A percentile compares a stretch with the other conserved stretches of the same genome.
Conservation (phyloP, 2,888 invertebrate genomes). For the Dynastes hyllus region DNA sequence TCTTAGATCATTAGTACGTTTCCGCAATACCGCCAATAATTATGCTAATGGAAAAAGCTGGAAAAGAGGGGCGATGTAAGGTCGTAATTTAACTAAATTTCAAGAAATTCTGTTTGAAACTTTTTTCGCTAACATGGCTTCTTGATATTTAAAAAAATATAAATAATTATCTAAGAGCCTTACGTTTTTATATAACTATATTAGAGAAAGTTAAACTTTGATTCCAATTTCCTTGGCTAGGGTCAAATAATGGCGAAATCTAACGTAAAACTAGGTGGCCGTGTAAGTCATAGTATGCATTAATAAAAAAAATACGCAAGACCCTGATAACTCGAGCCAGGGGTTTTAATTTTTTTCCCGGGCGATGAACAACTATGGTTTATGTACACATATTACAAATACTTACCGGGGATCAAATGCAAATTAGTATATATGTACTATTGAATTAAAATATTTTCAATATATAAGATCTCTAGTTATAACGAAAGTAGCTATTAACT, state of each 20-base stretch:
- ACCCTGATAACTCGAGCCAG: neutral
- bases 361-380: too few species aligned
- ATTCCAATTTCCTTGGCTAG: neutral
- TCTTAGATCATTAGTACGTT: neutral
- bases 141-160: conserved; percentile 13
- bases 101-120: neutral
- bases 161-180: neutral
- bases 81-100: neutral
- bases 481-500: too few species aligned
- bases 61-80: neutral
- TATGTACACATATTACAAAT: too few species aligned
- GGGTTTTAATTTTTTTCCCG: neutral
- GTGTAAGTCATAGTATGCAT: neutral
- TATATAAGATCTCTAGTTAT: too few species aligned
- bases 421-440: too few species aligned
- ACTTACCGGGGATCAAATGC: too few species aligned
- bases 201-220: neutral
- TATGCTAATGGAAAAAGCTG: neutral
- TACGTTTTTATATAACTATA: neutral
- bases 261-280: neutral
- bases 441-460: too few species aligned
- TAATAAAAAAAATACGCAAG: neutral
- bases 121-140: neutral
- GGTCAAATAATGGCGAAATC: neutral
- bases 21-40: conserved; percentile 10